Base-by-base conservation (phyloP, 2,888 invertebrate genomes). In the Apotomis capreana region DNA sequence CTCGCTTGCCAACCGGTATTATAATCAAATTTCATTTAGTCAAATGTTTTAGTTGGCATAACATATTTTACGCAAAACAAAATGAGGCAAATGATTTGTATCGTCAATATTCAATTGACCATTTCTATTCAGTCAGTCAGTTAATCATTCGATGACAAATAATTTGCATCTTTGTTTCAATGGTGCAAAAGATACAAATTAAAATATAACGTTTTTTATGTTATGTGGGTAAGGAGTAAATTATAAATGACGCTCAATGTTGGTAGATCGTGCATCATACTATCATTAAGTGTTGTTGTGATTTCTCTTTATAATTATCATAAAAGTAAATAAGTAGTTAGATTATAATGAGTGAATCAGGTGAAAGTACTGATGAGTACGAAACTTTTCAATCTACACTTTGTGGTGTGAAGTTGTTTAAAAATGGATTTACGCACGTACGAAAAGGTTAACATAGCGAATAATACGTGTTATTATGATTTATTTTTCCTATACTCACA, bases 21-120 rank as follows among this genome's bases (percentile, higher is more conserved):
- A n/a, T 58, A 40, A 58, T n/a, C 58, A 40, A 58, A 58, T 58
- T 58, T 58, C 40, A 58, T 58, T 37, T 40, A 58, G 40, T 58
- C 58, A 58, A 58, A 58, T 58, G 58, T 40, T 58, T 58, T 10
- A 58, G 40, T n/a, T 58, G 40, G 58, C 5, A 58, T 40, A 58
- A 58, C n/a, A 58, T 58, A 58, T 40, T 58, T 12, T 58, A 58
- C 58, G 40, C 58, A 58, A 40, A 58, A 58, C 9, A 40, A n/a
- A n/a, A 58, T 40, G 0, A n/a, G 4, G 55, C 15, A 55, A 55
- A 55, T 55, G 54, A 13, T 54, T 54, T 54, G 15, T 54, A 54
- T 54, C 5, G 15, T 15, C 54, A 54, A 15, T 3, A 26, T 55
- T 26, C 15, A 55, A 26, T 9, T 8, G 26, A 46, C 46, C 46